These are phyloP conservation scores for Misgurnus anguillicaudatus DNA, from an alignment of 2,113 vertebrate genomes.

Conservation along the genomic window DNA sequence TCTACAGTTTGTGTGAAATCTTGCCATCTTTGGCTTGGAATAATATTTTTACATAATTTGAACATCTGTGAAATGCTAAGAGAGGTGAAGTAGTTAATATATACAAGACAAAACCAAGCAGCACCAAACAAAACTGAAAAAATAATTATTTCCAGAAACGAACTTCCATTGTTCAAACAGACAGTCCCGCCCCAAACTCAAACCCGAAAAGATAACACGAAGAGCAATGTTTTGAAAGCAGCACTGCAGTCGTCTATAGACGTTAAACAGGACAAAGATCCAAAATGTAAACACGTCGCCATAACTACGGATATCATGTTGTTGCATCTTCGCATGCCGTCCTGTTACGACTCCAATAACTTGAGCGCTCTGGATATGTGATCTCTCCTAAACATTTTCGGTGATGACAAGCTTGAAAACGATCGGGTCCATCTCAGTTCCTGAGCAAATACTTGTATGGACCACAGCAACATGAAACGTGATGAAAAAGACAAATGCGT, in stretches of 20 bases:
- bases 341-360: background rate
- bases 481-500: constrained; percentile 41
- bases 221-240: background rate
- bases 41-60: background rate
- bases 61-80: background rate
- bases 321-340: background rate
- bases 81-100: background rate
- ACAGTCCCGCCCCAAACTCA: background rate
- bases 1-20: background rate
- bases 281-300: background rate
- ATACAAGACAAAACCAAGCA: no score
- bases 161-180: background rate
- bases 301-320: background rate
- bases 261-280: background rate
- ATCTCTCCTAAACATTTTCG: constrained; percentile 4
- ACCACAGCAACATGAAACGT: constrained; percentile 14
- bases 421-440: constrained; percentile 24
- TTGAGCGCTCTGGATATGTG: constrained; percentile 9
- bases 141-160: no score
- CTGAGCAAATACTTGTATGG: constrained; percentile 31
- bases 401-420: constrained; percentile 38
- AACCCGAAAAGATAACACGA: no score
- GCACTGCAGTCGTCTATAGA: background rate
- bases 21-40: background rate
- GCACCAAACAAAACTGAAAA: no score